Conservation (phyloP, 2,113 vertebrate species). For the Prinia subflava region DNA sequence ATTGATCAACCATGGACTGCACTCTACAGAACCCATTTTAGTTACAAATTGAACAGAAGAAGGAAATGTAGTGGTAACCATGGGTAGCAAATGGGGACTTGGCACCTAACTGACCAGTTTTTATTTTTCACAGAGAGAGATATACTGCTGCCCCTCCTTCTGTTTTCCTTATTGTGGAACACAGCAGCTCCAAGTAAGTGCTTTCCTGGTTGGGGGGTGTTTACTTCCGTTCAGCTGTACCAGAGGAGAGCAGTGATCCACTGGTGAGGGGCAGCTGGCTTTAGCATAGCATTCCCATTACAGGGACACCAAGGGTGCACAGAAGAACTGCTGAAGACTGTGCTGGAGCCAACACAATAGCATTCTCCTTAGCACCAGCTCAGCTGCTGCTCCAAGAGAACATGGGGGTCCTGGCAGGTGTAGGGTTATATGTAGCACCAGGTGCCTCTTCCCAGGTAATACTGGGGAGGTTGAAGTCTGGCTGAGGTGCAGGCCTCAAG, state of each 20-base stretch:
- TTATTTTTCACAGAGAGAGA: background rate
- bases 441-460: background rate
- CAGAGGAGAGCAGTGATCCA: background rate
- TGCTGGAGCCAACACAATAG: background rate
- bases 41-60: background rate
- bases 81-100: background rate
- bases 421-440: background rate
- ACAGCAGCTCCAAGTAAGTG: background rate
- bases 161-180: background rate
- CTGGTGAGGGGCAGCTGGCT: background rate
- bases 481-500: background rate
- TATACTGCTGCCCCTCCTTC: background rate
- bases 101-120: background rate
- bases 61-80: background rate
- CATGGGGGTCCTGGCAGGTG: rapidly evolving
- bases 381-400: background rate
- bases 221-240: background rate
- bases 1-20: background rate
- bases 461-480: background rate
- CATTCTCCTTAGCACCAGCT: background rate
- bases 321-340: background rate
- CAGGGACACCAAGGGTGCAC: background rate
- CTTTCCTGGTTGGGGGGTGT: background rate
- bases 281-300: background rate
- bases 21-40: background rate